Evolutionary conservation across 2,797 vertebrate genomes (phyloP).

Genomic region (Peromyscus attwateri): DNA sequence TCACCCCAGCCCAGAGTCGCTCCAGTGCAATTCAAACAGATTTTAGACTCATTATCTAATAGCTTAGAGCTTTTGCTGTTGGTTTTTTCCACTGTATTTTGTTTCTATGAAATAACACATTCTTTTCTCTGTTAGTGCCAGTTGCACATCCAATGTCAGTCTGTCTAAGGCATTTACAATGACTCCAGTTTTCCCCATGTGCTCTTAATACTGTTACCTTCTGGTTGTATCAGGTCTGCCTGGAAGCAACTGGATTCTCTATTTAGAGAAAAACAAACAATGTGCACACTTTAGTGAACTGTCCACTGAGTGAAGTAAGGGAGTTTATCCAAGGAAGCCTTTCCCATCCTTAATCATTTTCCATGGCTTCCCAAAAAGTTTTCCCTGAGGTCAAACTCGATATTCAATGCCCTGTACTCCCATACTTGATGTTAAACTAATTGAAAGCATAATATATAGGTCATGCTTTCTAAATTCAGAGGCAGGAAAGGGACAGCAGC

Average conservation of each 20-base stretch:
- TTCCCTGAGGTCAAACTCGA: slow-evolving; percentile 64
- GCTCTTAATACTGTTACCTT: slow-evolving; percentile 66
- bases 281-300: neutral
- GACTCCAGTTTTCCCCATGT: neutral
- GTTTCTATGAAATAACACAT: slow-evolving; percentile 10
- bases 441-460: slow-evolving; percentile 71
- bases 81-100: neutral
- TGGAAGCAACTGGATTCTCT: slow-evolving; percentile 31
- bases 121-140: neutral
- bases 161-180: neutral
- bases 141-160: neutral
- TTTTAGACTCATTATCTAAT: neutral
- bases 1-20: neutral
- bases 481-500: slow-evolving; percentile 58
- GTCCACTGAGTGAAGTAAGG: neutral
- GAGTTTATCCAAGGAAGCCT: slow-evolving; percentile 42
- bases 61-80: neutral
- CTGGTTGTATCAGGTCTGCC: slow-evolving; percentile 46
- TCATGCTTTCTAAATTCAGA: slow-evolving; percentile 66
- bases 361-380: slow-evolving; percentile 60
- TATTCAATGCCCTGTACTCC: neutral
- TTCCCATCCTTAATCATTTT: slow-evolving; percentile 56
- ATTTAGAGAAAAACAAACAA: slow-evolving; percentile 61
- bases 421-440: slow-evolving; percentile 68
- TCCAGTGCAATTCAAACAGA: neutral